These are phyloP conservation scores for Thunnus thynnus DNA, from an alignment of 2,113 vertebrate genomes.

Conservation along the genomic window DNA sequence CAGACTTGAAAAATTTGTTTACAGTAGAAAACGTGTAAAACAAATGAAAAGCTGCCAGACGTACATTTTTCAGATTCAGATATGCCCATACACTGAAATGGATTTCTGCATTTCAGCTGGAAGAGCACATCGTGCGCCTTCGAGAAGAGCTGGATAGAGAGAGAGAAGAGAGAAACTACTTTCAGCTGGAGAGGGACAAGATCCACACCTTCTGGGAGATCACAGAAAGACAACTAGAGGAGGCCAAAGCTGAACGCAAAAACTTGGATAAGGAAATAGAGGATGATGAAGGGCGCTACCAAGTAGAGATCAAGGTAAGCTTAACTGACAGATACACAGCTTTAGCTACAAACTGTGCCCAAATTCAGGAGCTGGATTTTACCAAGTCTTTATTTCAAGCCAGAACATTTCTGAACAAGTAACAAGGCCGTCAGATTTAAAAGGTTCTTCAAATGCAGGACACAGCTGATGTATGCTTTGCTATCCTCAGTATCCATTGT, in stretches of 20 bases:
- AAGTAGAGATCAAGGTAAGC: constrained; percentile 92
- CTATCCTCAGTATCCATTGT: too few relatives aligned
- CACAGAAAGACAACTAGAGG: constrained; percentile 88
- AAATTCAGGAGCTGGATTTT: background rate
- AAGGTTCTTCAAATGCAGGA: too few relatives aligned
- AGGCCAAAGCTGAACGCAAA: constrained; percentile 87
- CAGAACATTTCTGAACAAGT: background rate
- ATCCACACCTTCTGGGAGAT: constrained; percentile 92
- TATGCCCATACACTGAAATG: background rate
- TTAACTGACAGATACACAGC: background rate
- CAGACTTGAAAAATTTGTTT: too few relatives aligned
- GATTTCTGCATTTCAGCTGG: constrained; percentile 83
- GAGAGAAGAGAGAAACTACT: constrained; percentile 93
- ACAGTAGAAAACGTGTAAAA: background rate
- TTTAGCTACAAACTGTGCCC: background rate
- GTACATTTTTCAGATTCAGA: background rate
- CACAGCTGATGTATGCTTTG: too few relatives aligned
- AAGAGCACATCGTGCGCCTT: constrained; percentile 86
- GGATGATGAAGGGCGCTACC: constrained; percentile 90
- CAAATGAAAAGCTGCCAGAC: background rate
- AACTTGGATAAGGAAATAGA: constrained; percentile 90
- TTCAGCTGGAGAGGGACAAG: constrained; percentile 93
- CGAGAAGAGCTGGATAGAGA: constrained; percentile 92
- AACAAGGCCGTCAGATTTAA: too few relatives aligned
- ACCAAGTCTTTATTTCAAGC: background rate